A percentile compares a stretch with the other conserved stretches of the same genome.
Conservation (phyloP, 1,140 invertebrate species). For the Drosophila sp. region DNA sequence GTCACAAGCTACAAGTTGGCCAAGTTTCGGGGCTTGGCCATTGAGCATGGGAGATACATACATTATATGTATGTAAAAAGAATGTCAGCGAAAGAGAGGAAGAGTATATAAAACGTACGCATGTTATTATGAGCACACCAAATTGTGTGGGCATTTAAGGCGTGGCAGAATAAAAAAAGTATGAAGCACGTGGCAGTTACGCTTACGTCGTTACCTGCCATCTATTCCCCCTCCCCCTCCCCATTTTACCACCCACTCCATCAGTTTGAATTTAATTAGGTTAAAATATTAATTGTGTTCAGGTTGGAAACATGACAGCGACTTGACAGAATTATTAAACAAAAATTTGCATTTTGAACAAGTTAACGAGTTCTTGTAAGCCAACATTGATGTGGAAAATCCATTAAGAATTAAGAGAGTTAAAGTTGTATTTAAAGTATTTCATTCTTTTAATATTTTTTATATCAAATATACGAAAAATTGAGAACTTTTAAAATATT, state of each 20-base stretch:
- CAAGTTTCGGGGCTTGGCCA: constrained; percentile 32
- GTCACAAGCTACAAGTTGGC: constrained; percentile 3
- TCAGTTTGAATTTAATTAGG: constrained; percentile 38
- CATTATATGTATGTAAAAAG: neutral
- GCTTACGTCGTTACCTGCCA: constrained; percentile 14
- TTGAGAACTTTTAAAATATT: too few species aligned
- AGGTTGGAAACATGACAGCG: neutral
- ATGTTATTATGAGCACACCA: constrained; percentile 53
- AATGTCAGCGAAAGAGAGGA: neutral
- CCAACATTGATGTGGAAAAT: neutral
- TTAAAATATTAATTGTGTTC: constrained; percentile 20
- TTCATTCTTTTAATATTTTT: too few species aligned
- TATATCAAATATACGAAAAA: too few species aligned
- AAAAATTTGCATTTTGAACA: constrained; percentile 4
- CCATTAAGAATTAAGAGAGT: neutral
- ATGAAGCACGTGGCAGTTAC: constrained; percentile 6
- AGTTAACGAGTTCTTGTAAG: neutral
- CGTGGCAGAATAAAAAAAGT: constrained; percentile 8
- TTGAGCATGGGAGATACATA: neutral
- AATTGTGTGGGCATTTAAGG: constrained; percentile 21
- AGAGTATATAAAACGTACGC: constrained; percentile 51
- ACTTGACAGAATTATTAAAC: neutral
- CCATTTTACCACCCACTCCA: neutral
- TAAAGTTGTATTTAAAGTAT: too few species aligned
- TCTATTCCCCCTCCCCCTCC: neutral